phyloP scores from a whole-genome alignment of 1,140 invertebrate species.

The Bombyx mori region ASM3026992v2 NC_085124.1:4406501-4407000 shows the following conservation, averaged over 20 bases:
- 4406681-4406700: slow-evolving; percentile 70
- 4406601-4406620: slow-evolving; percentile 35
- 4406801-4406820: background rate
- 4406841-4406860: no score
- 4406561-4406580: slow-evolving; percentile 44
- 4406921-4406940: no score
- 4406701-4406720: slow-evolving; percentile 65
- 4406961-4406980: no score
- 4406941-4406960: no score
- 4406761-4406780: slow-evolving; percentile 38
- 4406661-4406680: slow-evolving; percentile 60
- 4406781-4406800: background rate
- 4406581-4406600: slow-evolving; percentile 37
- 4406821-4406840: background rate
- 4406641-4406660: slow-evolving; percentile 62
- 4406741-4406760: slow-evolving; percentile 67
- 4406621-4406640: slow-evolving; percentile 33
- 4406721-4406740: slow-evolving; percentile 63
- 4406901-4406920: no score
- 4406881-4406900: no score
- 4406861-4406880: no score
- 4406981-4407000: no score
- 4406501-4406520: slow-evolving; percentile 66
- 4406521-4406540: slow-evolving; percentile 59
- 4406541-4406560: slow-evolving; percentile 42